Evolutionary conservation across 2,888 invertebrate species (phyloP), one percentile per base, ranked within the genome.

Genomic region (Limnephilus lunatus): DNA sequence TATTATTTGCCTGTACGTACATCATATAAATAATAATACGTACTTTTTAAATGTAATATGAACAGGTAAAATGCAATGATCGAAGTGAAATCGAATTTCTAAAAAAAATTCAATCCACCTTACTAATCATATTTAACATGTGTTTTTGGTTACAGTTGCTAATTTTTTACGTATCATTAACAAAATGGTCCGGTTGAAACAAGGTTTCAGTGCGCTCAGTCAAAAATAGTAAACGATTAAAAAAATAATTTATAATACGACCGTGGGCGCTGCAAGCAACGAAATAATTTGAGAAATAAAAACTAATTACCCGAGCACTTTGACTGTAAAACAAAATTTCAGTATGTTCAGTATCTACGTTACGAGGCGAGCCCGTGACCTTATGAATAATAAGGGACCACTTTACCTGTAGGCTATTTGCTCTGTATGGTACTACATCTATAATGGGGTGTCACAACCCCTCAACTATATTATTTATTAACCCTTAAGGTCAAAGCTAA

Each of bases 381-480:
- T 68, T n/a, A 68, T 68, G 25, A 68, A 68, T 68, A 68, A 68
- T 68, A 68, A n/a, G 25, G 25, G 25, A 68, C 68, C 68, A 68
- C 68, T 68, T 82, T 82, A 14, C 82, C 15, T 32, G 82, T 19
- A 82, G 15, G 32, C 82, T 31, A 82, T 31, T 82, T 19, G 11
- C 30, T 15, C 32, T 82, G 32, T 82, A 32, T 15, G 81, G 81
- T 14, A 5, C 68, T 68, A 68, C 35, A 86, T 86, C 30, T n/a
- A 44, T 86, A 35, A 44, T 44, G 39, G 86, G 68, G 68, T 80
- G 68, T 88, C 88, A 88, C 53, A 68, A 25, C 68, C 88, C 35
- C 35, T 68, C 86, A 44, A 35, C 14, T 68, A 80, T 68, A 31
- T 88, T 88, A 88, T 88, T 88, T 80, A 88, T 31, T 88, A 88